Base-by-base conservation (phyloP, 2,797 vertebrate species). In the Streptopelia turtur region DNA sequence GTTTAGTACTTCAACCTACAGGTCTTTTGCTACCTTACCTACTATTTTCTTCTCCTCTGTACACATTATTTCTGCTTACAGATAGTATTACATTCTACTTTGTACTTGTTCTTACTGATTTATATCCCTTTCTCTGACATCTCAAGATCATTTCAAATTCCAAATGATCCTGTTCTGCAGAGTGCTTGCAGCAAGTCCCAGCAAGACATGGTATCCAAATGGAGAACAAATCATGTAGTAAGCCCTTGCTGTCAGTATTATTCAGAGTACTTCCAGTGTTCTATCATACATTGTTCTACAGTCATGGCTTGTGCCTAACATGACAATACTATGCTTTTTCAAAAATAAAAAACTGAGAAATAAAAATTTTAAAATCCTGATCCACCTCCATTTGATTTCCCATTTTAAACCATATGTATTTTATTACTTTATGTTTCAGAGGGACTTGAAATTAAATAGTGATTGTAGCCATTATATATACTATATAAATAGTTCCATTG, bases 401-500 rank as follows among this genome's bases (percentile, higher is more conserved):
- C 31, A 43, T 57, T 83, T 91, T 79, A 74, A 94, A 24, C 61
- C 76, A 28, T 52, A 82, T 63, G 5, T 70, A 47, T 87, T 87
- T 90, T 76, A 89, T 88, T 76, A 63, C 37, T 88, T 72, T 20
- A 35, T 35, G n/a, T 86, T 94, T 93, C 53, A 81, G 87, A 90
- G 22, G 15, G 20, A 63, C 64, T 87, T 68, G 70, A 80, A 86
- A 70, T 37, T 90, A 88, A 91, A 84, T 6, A 84, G 91, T 55
- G 77, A 89, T 93, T 95, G 90, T 71, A 90, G 57, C 39, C 45
- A 91, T 91, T 63, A 87, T 57, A 10, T 25, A 47, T 64, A 72
- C 88, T 87, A 82, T 13, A 86, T 82, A 91, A 94, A 91, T 91
- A 94, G 83, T 84, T 90, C 21, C 37, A 22, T 83, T 60, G n/a